Conservation (phyloP, 2,113 vertebrate genomes). For the Colossoma macropomum region DNA sequence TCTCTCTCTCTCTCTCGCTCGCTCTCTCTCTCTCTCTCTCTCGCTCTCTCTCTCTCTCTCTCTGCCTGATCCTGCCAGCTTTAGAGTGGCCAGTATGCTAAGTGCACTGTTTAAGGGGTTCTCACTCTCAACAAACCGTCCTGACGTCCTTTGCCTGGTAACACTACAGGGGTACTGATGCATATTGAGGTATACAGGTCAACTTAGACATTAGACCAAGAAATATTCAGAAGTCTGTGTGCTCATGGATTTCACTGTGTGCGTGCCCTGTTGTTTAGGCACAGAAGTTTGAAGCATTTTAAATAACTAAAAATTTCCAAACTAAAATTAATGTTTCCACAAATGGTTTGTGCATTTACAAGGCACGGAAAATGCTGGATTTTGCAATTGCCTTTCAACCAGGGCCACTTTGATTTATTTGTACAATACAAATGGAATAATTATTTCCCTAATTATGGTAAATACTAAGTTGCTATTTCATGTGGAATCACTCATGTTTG, state of each 20-base stretch:
- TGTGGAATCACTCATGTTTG: constrained; percentile 84
- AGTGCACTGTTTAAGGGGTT: constrained; percentile 70
- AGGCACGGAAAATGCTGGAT: constrained; percentile 37
- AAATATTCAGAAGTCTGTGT: not conserved
- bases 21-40: too few species aligned
- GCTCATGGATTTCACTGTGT: not conserved
- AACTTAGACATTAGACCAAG: not conserved
- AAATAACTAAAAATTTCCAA: not conserved
- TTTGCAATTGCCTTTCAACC: constrained; percentile 67
- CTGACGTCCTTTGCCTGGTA: constrained; percentile 40
- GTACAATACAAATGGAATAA: constrained; percentile 81
- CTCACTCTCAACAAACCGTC: constrained; percentile 68
- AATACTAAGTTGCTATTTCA: constrained; percentile 84
- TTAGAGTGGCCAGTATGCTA: constrained; percentile 70
- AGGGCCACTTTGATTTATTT: constrained; percentile 80
- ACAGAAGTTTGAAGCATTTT: not conserved
- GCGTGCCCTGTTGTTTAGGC: not conserved
- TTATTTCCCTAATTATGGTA: constrained; percentile 82
- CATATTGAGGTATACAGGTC: not conserved
- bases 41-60: too few species aligned
- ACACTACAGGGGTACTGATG: not conserved
- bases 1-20: constrained; percentile 50
- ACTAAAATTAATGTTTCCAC: constrained; percentile 11
- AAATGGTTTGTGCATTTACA: constrained; percentile 36
- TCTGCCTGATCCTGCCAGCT: constrained; percentile 71